Evolutionary conservation across 2,113 vertebrate genomes (phyloP).

Genomic region (Rhabdomys dilectus): DNA sequence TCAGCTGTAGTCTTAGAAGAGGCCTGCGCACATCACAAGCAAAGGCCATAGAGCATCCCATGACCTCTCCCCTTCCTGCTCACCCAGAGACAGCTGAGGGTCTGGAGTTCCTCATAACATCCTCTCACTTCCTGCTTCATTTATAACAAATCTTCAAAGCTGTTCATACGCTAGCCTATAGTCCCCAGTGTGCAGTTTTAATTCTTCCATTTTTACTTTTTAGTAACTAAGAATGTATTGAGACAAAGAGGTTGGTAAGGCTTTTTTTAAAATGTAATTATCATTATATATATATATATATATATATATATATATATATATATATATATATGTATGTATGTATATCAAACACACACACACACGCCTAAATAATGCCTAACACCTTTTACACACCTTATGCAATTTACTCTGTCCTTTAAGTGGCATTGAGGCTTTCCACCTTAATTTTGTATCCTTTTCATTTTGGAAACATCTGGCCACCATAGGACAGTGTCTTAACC

Average conservation of each 20-base stretch:
- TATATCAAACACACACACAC: background rate
- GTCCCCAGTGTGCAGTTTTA: background rate
- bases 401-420: background rate
- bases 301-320: background rate
- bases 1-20: background rate
- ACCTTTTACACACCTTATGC: background rate
- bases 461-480: background rate
- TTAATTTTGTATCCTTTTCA: background rate
- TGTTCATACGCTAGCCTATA: background rate
- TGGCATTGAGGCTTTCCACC: background rate
- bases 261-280: background rate
- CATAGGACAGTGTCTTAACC: background rate
- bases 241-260: background rate
- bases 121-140: conserved; percentile 2
- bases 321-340: background rate
- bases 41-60: background rate
- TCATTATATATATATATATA: background rate
- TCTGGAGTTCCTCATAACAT: background rate
- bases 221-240: background rate
- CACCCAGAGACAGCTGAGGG: background rate
- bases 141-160: background rate
- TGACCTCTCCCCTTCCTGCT: fast-evolving
- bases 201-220: background rate
- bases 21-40: background rate
- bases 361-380: background rate